Evolutionary conservation across 2,113 vertebrate species (phyloP).

Genomic region (Tor tambroides): DNA sequence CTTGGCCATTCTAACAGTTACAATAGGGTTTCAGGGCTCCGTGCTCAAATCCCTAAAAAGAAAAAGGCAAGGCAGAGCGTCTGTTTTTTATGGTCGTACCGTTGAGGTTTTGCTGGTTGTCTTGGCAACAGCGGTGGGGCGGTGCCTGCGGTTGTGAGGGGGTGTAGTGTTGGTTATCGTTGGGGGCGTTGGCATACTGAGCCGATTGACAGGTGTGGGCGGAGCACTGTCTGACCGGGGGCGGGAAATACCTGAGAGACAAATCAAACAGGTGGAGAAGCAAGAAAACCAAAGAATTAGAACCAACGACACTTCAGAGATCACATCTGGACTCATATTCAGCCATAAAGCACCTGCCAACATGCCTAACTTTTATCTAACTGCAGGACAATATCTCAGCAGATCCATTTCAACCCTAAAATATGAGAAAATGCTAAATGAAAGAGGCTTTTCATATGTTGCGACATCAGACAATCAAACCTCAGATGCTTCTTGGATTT

Average conservation of each 20-base stretch:
- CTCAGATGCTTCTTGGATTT: background rate
- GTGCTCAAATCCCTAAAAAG: background rate
- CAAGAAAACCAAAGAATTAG: background rate
- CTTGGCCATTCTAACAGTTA: too few species aligned
- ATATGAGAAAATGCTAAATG: background rate
- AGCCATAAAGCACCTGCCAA: background rate
- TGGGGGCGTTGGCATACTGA: constrained; percentile 80
- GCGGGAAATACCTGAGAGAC: constrained; percentile 84
- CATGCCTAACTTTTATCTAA: background rate
- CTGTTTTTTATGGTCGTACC: constrained; percentile 68
- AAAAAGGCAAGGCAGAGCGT: background rate
- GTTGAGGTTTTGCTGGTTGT: constrained; percentile 82
- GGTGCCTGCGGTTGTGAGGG: constrained; percentile 85
- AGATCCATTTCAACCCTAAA: constrained; percentile 31
- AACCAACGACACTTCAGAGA: background rate
- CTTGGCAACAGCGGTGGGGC: constrained; percentile 86
- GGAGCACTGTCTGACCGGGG: constrained; percentile 91
- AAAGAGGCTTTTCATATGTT: background rate
- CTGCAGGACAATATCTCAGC: background rate
- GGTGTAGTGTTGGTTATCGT: constrained; percentile 83
- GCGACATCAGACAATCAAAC: background rate
- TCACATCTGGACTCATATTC: background rate
- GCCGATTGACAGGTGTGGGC: constrained; percentile 84
- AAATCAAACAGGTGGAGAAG: background rate
- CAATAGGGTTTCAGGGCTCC: too few species aligned